Evolutionary conservation across 2,797 vertebrate genomes (phyloP), one percentile per base, ranked within the genome.

Genomic region (Perodicticus potto): DNA sequence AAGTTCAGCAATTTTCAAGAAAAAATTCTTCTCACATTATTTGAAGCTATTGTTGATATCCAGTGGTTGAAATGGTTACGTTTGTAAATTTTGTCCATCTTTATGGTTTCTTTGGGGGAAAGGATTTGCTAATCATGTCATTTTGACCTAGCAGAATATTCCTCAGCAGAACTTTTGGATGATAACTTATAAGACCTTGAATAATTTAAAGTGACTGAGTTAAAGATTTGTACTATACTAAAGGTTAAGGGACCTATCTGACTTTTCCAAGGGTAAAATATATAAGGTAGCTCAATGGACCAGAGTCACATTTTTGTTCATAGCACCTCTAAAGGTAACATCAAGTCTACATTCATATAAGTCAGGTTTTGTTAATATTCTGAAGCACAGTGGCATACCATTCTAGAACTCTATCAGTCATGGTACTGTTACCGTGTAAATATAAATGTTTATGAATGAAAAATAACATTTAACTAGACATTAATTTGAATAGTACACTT

Each of bases 171-270:
- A 76, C 49, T 63, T 90, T 78, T 78, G 22, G 5, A 73, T 93
- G 19, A 53, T 92, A 83, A 91, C 4, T 49, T 87, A 49, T 2
- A 84, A 73, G 63, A 83, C n/a, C 12, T 84, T 84, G 43, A 69
- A 61, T 87, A 94, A 84, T 88, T 90, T 53, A 78, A n/a, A 88
- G 29, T 78, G 32, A 73, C 57, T 74, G 72, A 55, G 57, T 23
- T 55, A 61, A 29, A 70, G 16, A 3, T 81, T 53, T 96, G 11
- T 32, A 5, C 27, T 55, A 49, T 69, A 29, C n/a, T 89, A 37
- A 80, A 74, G 20, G 25, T 16, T 83, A 78, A 45, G 37, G n/a
- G 17, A 63, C 53, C 86, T 4, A 78, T 27, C 67, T 2, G 7
- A 12, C 5, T 89, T 94, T 94, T 84, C n/a, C 25, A 80, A 43